phyloP scores from a whole-genome alignment of 2,797 vertebrate species.

The Fistularia commersonii region DNA sequence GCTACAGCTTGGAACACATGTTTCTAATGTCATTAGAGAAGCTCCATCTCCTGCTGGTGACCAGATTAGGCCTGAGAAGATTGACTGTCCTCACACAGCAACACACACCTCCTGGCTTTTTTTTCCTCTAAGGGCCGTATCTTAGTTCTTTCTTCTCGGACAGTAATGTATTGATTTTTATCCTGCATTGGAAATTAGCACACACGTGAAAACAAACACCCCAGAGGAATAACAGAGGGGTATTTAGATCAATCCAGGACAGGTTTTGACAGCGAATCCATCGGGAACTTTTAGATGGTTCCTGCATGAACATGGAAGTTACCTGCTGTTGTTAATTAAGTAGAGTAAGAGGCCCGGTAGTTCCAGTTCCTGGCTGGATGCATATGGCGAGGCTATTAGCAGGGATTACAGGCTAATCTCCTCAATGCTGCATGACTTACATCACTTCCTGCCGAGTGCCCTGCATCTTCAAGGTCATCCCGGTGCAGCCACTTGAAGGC shows the following conservation, averaged over 20 bases:
- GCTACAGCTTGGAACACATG: slow-evolving; percentile 21
- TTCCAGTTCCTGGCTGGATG: slow-evolving; percentile 46
- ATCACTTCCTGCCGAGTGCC: slow-evolving; percentile 53
- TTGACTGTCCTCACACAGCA: slow-evolving; percentile 36
- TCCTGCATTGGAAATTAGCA: not conserved
- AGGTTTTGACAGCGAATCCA: not conserved
- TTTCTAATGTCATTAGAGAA: slow-evolving; percentile 61
- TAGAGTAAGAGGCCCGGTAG: slow-evolving; percentile 20
- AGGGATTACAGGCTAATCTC: slow-evolving; percentile 65
- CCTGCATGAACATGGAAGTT: slow-evolving; percentile 6
- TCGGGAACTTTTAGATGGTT: slow-evolving; percentile 1
- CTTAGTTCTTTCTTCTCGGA: not conserved
- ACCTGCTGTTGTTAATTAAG: slow-evolving; percentile 50
- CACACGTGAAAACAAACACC: not conserved
- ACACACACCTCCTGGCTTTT: slow-evolving; percentile 15
- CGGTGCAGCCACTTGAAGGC: slow-evolving; percentile 9
- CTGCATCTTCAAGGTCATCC: slow-evolving; percentile 47
- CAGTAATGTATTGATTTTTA: no score
- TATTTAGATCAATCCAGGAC: not conserved
- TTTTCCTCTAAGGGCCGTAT: not conserved
- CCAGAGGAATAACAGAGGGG: not conserved
- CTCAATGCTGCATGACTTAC: slow-evolving; percentile 39
- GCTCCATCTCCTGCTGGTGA: slow-evolving; percentile 43
- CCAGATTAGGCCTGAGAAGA: slow-evolving; percentile 63
- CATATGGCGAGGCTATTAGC: slow-evolving; percentile 55